These are phyloP conservation scores for Nixonia krombeini DNA, from an alignment of 1,140 invertebrate species.

Conservation along the genomic window DNA sequence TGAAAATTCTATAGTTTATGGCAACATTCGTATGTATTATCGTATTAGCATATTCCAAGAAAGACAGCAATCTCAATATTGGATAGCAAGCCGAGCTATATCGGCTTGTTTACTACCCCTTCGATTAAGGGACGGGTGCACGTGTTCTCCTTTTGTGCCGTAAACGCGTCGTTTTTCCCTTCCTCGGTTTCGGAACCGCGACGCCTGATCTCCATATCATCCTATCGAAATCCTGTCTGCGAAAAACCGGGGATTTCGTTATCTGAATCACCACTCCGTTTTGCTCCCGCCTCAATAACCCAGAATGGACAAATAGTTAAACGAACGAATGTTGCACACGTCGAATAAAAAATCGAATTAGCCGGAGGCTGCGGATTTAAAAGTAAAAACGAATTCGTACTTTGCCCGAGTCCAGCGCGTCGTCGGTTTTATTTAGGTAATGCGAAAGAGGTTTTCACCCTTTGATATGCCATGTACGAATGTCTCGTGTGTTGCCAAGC, in stretches of 20 bases:
- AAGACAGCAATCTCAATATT: conserved; percentile 73
- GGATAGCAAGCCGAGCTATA: conserved; percentile 64
- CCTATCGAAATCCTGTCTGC: conserved; percentile 44
- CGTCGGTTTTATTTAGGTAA: conserved; percentile 54
- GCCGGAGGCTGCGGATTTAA: too few relatives aligned
- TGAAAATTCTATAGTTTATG: conserved; percentile 74
- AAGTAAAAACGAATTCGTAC: conserved; percentile 46
- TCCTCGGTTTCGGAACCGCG: conserved; percentile 30
- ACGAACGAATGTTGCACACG: too few relatives aligned
- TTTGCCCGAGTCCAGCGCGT: conserved; percentile 40
- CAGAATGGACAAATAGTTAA: too few relatives aligned
- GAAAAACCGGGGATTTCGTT: conserved; percentile 21
- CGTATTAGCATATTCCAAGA: conserved; percentile 71
- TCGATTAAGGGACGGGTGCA: conserved; percentile 49
- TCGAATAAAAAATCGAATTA: too few relatives aligned
- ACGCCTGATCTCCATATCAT: conserved; percentile 52
- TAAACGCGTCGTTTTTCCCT: conserved; percentile 55
- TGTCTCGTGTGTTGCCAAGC: conserved; percentile 66
- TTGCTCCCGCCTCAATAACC: too few relatives aligned
- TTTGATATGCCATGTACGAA: conserved; percentile 65
- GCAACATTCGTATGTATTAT: conserved; percentile 72
- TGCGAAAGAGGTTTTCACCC: conserved; percentile 66
- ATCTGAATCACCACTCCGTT: too few relatives aligned
- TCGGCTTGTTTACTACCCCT: conserved; percentile 67
- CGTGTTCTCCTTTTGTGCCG: conserved; percentile 52